phyloP scores from a whole-genome alignment of 1,140 invertebrate genomes.

The Trachymyrmex septentrionalis region DNA sequence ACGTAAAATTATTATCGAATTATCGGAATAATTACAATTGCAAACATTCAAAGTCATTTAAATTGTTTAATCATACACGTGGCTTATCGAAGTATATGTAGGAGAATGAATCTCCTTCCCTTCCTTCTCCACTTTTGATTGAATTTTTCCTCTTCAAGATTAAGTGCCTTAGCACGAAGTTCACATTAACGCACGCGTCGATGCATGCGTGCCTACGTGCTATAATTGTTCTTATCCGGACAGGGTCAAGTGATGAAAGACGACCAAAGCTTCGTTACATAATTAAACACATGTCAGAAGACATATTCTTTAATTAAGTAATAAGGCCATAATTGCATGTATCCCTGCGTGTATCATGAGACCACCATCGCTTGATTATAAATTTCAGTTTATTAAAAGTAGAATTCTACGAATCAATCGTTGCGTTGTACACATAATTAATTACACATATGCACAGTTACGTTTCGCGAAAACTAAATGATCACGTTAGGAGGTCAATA shows the following conservation, averaged over 20 bases:
- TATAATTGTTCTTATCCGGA: slow-evolving; percentile 1
- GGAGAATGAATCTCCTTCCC: not conserved
- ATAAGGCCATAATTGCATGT: not conserved
- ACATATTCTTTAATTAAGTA: slow-evolving; percentile 49
- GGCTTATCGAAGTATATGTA: not conserved
- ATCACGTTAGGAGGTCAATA: not conserved
- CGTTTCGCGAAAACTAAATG: not conserved
- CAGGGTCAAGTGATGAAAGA: slow-evolving; percentile 24
- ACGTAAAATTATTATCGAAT: not conserved
- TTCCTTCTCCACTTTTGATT: not conserved
- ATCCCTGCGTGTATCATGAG: not conserved
- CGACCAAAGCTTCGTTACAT: slow-evolving; percentile 34
- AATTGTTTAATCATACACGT: not conserved
- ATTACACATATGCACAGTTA: not conserved
- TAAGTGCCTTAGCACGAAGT: not conserved
- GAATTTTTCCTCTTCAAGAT: not conserved
- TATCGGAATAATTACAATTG: not conserved
- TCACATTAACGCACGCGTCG: not conserved
- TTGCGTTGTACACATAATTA: not conserved
- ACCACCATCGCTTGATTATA: not conserved
- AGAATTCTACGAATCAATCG: not conserved
- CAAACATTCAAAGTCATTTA: not conserved
- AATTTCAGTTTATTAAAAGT: not conserved
- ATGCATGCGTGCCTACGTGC: not conserved
- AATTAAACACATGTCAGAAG: slow-evolving; percentile 44